Evolutionary conservation across 2,113 vertebrate species (phyloP), one percentile per base, ranked within the genome.

Genomic region (Larimichthys polyactis): DNA sequence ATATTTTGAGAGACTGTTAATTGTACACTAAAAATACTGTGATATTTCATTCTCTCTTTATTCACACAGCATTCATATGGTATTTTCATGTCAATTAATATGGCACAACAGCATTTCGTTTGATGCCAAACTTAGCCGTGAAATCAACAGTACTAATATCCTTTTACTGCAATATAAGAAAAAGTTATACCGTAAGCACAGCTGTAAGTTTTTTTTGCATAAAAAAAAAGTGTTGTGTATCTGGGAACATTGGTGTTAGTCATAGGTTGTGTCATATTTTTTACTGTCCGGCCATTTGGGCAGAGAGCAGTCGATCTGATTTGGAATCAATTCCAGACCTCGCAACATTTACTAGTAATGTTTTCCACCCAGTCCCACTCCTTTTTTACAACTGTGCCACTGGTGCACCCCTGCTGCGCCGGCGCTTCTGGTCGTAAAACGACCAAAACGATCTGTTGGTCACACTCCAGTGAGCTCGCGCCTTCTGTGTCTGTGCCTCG

Each of bases 401-500:
- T 2, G 11, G 17, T 29, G 62, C 36, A 7, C 1, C 66, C 52
- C 60, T 22, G 60, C 73, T 63, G 57, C 10, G 52, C 17, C 57
- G 1, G 48, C 2, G 15, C 60, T 55, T 63, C 6, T 55, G 57
- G 29, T 57, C 17, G 44, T 22, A 16, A 82, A 46, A 58, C 32
- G 5, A 52, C 22, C 9, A 24, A 9, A 29, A 46, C 63, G 71
- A 66, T 78, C 19, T 40, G n/a, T 40, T 22, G 75, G 71, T 57
- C 80, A 62, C 67, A 72, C 67, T 73, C 48, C 65, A 16, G 54
- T 32, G 29, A 75, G 66, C 71, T 48, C 8, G 32, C 3, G 2
- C 36, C 20, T 24, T 32, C 22, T 58, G 5, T 46, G 60, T 71
- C 44, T 10, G 27, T 22, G 64, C 6, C 11, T 32, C 1, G 51